phyloP scores from a whole-genome alignment of 2,113 vertebrate genomes.

The Aepyceros melampus region DNA sequence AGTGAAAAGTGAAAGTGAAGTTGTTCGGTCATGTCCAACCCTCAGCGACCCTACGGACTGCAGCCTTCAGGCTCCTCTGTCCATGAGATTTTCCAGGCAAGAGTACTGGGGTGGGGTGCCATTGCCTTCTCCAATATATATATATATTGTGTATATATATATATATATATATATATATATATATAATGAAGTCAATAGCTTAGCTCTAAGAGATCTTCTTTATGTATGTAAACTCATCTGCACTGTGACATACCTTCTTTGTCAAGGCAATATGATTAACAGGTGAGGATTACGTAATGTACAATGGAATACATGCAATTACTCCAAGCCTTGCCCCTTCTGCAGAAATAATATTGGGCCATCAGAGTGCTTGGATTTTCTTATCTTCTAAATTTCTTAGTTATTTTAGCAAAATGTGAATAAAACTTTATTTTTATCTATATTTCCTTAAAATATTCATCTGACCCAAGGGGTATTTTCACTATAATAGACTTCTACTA shows the following conservation, averaged over 20 bases:
- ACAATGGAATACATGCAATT: background rate
- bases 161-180: background rate
- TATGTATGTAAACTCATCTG: background rate
- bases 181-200: background rate
- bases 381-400: background rate
- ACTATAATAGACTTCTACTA: background rate
- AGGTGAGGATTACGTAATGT: background rate
- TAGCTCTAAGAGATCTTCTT: background rate
- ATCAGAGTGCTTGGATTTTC: background rate
- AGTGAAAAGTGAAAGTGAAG: no score
- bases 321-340: background rate
- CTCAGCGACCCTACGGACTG: no score
- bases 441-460: background rate
- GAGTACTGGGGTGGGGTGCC: no score
- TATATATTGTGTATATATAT: background rate
- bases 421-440: background rate
- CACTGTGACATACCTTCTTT: background rate
- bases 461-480: background rate
- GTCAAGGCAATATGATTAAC: background rate
- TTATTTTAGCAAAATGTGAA: background rate
- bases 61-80: no score
- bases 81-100: no score
- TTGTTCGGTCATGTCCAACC: rapidly evolving
- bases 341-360: background rate
- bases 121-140: no score